These are phyloP conservation scores for Nymphalis c-album DNA, from an alignment of 2,888 invertebrate genomes.

Conservation along the genomic window DNA sequence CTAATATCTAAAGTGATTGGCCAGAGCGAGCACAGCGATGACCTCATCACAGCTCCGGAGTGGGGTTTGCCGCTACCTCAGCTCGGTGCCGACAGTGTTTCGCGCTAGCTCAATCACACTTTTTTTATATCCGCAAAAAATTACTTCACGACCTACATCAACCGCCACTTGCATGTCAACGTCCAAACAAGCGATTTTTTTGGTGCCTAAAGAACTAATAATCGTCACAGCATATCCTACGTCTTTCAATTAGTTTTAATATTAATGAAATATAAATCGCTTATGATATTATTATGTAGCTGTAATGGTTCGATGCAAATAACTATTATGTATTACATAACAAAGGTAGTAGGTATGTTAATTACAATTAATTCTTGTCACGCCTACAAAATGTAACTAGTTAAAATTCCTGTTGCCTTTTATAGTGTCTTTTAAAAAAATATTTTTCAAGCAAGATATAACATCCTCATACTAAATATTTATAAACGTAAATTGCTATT, in stretches of 20 bases:
- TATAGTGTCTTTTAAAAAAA: neutral
- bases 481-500: too few relatives aligned
- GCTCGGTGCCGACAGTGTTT: conserved; percentile 35
- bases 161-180: conserved; percentile 43
- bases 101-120: conserved; percentile 52
- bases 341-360: conserved; percentile 5
- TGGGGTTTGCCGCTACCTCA: conserved; percentile 33
- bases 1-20: conserved; percentile 34
- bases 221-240: neutral
- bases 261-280: neutral
- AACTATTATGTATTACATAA: conserved; percentile 3
- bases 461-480: too few relatives aligned
- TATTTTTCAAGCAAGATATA: neutral
- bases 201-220: neutral
- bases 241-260: neutral
- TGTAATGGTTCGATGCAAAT: neutral
- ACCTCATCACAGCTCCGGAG: conserved; percentile 50
- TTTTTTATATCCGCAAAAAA: conserved; percentile 62
- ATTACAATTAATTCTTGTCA: conserved; percentile 7
- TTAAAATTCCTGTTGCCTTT: neutral
- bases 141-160: conserved; percentile 73
- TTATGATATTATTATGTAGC: neutral
- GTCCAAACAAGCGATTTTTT: conserved; percentile 19
- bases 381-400: conserved; percentile 4
- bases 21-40: conserved; percentile 48